Conservation (phyloP, 2,113 vertebrate genomes). For the Eonycteris spelaea region DNA sequence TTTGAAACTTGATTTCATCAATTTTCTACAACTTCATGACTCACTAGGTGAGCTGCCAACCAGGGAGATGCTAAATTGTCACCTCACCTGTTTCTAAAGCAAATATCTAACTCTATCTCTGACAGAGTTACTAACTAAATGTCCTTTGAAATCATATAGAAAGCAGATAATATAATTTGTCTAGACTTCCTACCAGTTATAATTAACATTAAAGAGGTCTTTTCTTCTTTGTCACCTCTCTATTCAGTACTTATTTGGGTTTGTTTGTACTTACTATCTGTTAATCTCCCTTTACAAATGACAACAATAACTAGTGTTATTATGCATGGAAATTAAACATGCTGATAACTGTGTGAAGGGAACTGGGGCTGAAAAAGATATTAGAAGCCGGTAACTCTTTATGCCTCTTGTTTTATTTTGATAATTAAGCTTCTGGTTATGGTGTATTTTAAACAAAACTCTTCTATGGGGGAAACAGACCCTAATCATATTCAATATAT, state of each 20-base stretch:
- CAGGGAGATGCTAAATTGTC: slow-evolving; percentile 47
- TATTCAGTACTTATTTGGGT: slow-evolving; percentile 84
- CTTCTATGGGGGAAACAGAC: slow-evolving; percentile 69
- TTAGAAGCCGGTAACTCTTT: slow-evolving; percentile 79
- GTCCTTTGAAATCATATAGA: slow-evolving; percentile 74
- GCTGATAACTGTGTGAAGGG: slow-evolving; percentile 82
- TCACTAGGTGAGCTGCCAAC: slow-evolving; percentile 59
- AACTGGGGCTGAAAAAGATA: slow-evolving; percentile 80
- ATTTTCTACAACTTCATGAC: slow-evolving; percentile 28
- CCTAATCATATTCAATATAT: slow-evolving; percentile 84
- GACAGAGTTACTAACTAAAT: slow-evolving; percentile 67
- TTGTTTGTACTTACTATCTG: slow-evolving; percentile 86
- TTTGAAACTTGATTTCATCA: slow-evolving; percentile 38
- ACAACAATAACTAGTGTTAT: slow-evolving; percentile 84
- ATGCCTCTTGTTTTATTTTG: slow-evolving; percentile 82
- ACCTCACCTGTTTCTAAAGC: slow-evolving; percentile 66
- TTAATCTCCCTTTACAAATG: slow-evolving; percentile 85
- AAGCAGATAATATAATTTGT: slow-evolving; percentile 82
- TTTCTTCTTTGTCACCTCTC: slow-evolving; percentile 85
- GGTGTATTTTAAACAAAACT: slow-evolving; percentile 82
- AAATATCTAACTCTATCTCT: slow-evolving; percentile 64
- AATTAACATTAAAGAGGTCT: slow-evolving; percentile 84
- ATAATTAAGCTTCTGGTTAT: slow-evolving; percentile 84
- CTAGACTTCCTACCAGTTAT: slow-evolving; percentile 83
- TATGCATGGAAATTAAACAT: slow-evolving; percentile 85